A percentile compares a stretch with the other conserved stretches of the same genome.
These are phyloP conservation scores for Eristalis pertinax DNA, from an alignment of 2,888 invertebrate species.

Conservation along the genomic window DNA sequence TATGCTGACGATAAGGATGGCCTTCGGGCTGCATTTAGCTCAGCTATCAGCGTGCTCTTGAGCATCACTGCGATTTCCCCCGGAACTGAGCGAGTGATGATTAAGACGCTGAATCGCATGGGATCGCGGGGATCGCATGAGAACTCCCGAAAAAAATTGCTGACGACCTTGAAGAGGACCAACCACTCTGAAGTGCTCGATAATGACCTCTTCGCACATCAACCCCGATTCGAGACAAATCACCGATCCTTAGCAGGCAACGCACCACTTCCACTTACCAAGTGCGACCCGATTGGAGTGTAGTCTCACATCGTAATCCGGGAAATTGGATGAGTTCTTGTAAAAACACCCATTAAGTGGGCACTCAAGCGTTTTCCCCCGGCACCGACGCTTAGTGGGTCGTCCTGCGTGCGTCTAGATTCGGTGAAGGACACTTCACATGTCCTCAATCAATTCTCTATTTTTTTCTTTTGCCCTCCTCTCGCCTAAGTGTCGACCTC, in stretches of 20 bases:
- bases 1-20: not conserved
- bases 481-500: slow-evolving; percentile 43
- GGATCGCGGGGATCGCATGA: too few relatives aligned
- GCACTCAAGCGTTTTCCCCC: slow-evolving; percentile 45
- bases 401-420: slow-evolving; percentile 16
- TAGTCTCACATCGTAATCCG: slow-evolving; percentile 13
- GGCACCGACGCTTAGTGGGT: slow-evolving; percentile 6
- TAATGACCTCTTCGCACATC: slow-evolving; percentile 14
- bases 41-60: not conserved
- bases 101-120: too few relatives aligned
- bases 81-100: too few relatives aligned
- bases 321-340: slow-evolving; percentile 21
- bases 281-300: not conserved
- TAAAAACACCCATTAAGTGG: slow-evolving; percentile 53
- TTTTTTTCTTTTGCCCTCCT: slow-evolving; percentile 3
- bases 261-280: slow-evolving; percentile 4
- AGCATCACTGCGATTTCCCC: not conserved
- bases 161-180: not conserved
- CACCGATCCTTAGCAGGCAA: not conserved
- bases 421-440: slow-evolving; percentile 56
- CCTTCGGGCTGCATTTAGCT: not conserved
- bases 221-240: not conserved
- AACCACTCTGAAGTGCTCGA: not conserved
- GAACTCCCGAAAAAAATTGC: too few relatives aligned
- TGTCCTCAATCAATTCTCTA: slow-evolving; percentile 54